Conservation (phyloP, 2,888 invertebrate genomes). For the Lampropteryx suffumata region DNA sequence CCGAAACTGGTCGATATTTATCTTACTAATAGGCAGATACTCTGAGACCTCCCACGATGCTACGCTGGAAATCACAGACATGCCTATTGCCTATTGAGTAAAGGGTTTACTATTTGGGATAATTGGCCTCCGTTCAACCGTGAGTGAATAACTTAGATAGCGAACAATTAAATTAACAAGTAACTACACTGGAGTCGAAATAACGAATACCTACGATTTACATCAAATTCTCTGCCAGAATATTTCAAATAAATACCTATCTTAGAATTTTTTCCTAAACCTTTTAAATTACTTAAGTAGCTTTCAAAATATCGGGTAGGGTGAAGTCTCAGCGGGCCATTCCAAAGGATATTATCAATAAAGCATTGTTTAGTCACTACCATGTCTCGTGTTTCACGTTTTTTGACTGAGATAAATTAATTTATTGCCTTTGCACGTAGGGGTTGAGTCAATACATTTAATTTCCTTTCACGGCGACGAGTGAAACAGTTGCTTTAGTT, state of each 20-base stretch:
- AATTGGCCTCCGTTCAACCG: slow-evolving; percentile 50
- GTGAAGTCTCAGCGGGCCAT: slow-evolving; percentile 20
- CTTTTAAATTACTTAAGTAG: slow-evolving; percentile 4
- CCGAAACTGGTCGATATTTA: slow-evolving; percentile 32
- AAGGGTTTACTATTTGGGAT: slow-evolving; percentile 47
- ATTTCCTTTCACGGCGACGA: slow-evolving; percentile 33
- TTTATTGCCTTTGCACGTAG: slow-evolving; percentile 49
- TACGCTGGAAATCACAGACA: slow-evolving; percentile 35
- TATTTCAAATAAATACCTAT: slow-evolving; percentile 19
- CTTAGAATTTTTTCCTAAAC: no score
- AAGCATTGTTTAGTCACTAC: slow-evolving; percentile 35
- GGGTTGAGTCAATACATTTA: slow-evolving; percentile 46
- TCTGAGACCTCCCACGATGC: slow-evolving; percentile 57
- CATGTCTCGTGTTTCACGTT: slow-evolving; percentile 36
- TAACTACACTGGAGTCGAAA: slow-evolving; percentile 18
- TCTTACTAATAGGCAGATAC: slow-evolving; percentile 25
- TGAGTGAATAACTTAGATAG: slow-evolving; percentile 44
- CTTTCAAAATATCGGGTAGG: slow-evolving; percentile 15
- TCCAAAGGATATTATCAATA: slow-evolving; percentile 38
- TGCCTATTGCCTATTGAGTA: slow-evolving; percentile 31
- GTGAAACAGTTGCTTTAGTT: slow-evolving; percentile 29
- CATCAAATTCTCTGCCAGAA: no score
- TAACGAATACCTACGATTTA: not conserved
- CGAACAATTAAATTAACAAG: slow-evolving; percentile 32
- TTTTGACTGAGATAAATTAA: slow-evolving; percentile 47